phyloP scores from a whole-genome alignment of 2,888 invertebrate genomes.

The Synergus laeviventris region DNA sequence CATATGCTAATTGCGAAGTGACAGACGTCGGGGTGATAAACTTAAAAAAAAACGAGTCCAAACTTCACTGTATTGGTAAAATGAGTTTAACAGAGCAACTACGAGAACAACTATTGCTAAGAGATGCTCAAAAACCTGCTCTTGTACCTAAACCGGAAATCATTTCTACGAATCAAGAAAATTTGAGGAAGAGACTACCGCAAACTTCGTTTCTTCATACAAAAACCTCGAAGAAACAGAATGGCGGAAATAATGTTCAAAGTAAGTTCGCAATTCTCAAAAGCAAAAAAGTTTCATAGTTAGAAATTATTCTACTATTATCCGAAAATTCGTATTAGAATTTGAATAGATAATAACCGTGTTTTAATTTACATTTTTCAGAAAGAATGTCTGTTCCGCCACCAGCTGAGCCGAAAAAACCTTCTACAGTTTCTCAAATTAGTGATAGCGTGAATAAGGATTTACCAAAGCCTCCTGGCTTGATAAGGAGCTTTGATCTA shows the following conservation, averaged over 20 bases:
- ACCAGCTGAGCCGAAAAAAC: slow-evolving; percentile 56
- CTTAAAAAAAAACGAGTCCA: slow-evolving; percentile 54
- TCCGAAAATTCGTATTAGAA: background rate
- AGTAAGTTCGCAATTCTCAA: slow-evolving; percentile 53
- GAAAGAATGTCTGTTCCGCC: slow-evolving; percentile 60
- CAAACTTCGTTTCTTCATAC: slow-evolving; percentile 66
- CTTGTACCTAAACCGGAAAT: slow-evolving; percentile 29
- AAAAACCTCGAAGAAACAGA: slow-evolving; percentile 36
- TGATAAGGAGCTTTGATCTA: slow-evolving; percentile 65
- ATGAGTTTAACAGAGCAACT: slow-evolving; percentile 63
- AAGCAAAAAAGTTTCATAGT: background rate
- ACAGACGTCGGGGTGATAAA: slow-evolving; percentile 41
- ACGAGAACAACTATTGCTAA: slow-evolving; percentile 63
- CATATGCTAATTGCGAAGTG: slow-evolving; percentile 67
- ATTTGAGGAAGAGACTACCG: slow-evolving; percentile 46
- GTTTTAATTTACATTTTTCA: slow-evolving; percentile 45
- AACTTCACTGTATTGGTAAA: slow-evolving; percentile 53
- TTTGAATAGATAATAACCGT: background rate
- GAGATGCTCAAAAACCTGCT: slow-evolving; percentile 43
- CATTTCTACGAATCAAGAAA: slow-evolving; percentile 22
- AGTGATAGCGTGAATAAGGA: slow-evolving; percentile 50
- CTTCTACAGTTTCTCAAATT: slow-evolving; percentile 29
- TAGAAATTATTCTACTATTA: too few relatives aligned
- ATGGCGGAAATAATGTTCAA: slow-evolving; percentile 43
- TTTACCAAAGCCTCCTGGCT: slow-evolving; percentile 59